Evolutionary conservation across 2,888 invertebrate genomes (phyloP).

Genomic region (Drosophila birchii): DNA sequence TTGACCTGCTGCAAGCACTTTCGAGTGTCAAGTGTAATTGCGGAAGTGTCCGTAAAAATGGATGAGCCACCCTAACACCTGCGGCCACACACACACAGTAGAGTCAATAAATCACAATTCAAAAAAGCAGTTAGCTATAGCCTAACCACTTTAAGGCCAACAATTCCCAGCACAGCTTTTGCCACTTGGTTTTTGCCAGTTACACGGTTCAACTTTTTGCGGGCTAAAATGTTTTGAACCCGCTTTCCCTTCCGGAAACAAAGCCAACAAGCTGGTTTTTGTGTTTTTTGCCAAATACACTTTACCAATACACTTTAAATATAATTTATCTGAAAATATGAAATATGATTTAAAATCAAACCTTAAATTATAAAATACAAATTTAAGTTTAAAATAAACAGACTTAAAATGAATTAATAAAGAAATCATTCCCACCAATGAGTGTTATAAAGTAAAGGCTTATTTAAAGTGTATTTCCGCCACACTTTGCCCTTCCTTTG

Average conservation of each 20-base stretch:
- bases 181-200: conserved; percentile 24
- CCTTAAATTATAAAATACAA: background rate
- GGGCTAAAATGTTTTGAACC: conserved; percentile 23
- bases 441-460: background rate
- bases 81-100: conserved; percentile 43
- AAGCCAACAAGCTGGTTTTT: conserved; percentile 8
- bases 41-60: conserved; percentile 54
- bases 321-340: background rate
- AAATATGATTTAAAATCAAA: background rate
- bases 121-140: conserved; percentile 24
- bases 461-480: conserved; percentile 1
- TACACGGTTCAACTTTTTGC: conserved; percentile 45
- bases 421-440: too few species aligned
- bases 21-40: conserved; percentile 59
- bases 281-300: conserved; percentile 6
- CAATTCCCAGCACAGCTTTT: conserved; percentile 32
- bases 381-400: background rate
- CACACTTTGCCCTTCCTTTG: conserved; percentile 13
- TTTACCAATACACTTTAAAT: background rate
- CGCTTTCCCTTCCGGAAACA: conserved; percentile 1
- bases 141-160: conserved; percentile 9
- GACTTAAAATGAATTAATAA: background rate
- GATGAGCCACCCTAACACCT: conserved; percentile 47
- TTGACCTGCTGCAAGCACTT: conserved; percentile 48
- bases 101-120: conserved; percentile 67